A percentile compares a stretch with the other conserved stretches of the same genome.
phyloP scores from a whole-genome alignment of 2,797 vertebrate species.

The Tiaroga cobitis region DNA sequence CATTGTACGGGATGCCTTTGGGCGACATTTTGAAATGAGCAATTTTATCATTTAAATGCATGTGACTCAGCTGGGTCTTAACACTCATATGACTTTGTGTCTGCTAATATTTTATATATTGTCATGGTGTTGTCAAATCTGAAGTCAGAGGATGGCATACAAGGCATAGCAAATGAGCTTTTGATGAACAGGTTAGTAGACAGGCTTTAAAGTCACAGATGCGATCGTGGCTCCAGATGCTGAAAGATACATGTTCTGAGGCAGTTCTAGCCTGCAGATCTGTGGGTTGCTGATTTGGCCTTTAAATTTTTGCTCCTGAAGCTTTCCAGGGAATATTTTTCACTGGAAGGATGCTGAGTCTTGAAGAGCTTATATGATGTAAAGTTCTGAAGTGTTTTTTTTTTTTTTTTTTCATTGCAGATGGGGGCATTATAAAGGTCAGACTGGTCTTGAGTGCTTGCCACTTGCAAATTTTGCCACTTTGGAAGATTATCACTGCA shows the following conservation, averaged over 20 bases:
- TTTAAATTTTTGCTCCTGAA: background rate
- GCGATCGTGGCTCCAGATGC: background rate
- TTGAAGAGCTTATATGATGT: conserved; percentile 9
- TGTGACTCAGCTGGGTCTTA: background rate
- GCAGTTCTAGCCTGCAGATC: background rate
- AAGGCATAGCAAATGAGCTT: background rate
- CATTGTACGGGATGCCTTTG: background rate
- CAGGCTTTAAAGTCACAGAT: background rate
- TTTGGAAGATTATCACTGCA: conserved; percentile 10
- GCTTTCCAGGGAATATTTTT: background rate
- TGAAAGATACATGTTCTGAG: background rate
- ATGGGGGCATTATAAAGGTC: conserved; percentile 32
- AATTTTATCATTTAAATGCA: conserved; percentile 9
- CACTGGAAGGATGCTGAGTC: background rate
- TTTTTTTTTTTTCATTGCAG: background rate
- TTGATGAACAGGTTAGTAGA: background rate
- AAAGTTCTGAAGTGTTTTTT: background rate
- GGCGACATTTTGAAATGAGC: background rate
- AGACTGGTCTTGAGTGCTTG: conserved; percentile 27
- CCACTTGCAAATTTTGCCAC: conserved; percentile 31
- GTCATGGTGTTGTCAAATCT: background rate
- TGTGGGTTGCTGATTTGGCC: background rate
- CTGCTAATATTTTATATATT: background rate
- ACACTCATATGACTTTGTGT: background rate
- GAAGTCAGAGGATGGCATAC: background rate